Conservation (phyloP, 1,140 invertebrate genomes). For the Pantala flavescens region DNA sequence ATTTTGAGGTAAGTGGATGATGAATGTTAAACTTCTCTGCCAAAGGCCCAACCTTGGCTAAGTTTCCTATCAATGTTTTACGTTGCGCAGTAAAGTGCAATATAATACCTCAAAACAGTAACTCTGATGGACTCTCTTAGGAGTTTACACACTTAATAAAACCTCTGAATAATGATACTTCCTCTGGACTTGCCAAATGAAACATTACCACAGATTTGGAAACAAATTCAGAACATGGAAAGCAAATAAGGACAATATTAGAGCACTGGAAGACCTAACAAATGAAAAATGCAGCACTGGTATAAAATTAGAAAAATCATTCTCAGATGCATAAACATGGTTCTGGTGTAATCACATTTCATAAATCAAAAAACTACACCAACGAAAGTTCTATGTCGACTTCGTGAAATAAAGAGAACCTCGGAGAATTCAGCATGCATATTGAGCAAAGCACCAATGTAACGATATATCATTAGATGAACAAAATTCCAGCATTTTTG, state of each 20-base stretch:
- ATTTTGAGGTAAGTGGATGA: slow-evolving; percentile 10
- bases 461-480: not conserved
- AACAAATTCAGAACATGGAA: not conserved
- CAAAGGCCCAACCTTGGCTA: too few species aligned
- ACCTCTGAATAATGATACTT: too few species aligned
- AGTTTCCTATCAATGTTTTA: too few species aligned
- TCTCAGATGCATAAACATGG: not conserved
- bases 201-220: too few species aligned
- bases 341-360: slow-evolving; percentile 1
- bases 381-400: not conserved
- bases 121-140: too few species aligned
- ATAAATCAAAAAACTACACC: not conserved
- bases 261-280: not conserved
- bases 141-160: too few species aligned
- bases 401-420: not conserved
- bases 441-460: slow-evolving; percentile 9
- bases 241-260: not conserved
- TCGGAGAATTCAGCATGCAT: not conserved
- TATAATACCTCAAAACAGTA: too few species aligned
- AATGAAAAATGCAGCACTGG: slow-evolving; percentile 1
- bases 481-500: not conserved
- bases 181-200: too few species aligned
- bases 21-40: not conserved
- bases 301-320: not conserved
- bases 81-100: too few species aligned